Evolutionary conservation across 92 coral and sea anemone genomes (phyloP).

Genomic region (Pocillopora grandis): DNA sequence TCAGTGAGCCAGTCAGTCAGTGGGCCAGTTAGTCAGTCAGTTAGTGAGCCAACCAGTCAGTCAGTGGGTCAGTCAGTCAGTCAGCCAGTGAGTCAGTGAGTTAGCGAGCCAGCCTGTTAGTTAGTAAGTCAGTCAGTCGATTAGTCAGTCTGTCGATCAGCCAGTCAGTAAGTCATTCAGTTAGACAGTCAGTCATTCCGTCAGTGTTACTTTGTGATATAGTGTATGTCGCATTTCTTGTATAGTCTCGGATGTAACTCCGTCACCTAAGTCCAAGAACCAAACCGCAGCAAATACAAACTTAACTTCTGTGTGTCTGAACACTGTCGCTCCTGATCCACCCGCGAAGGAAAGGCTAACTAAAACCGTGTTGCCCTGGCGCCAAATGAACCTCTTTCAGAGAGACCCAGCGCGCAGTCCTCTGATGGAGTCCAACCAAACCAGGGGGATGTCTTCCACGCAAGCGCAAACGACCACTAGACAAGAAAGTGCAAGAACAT

Average conservation of each 20-base stretch:
- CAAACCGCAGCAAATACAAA: slow-evolving; percentile 14
- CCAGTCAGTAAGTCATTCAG: too few relatives aligned
- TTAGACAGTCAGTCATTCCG: too few relatives aligned
- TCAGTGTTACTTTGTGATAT: not conserved
- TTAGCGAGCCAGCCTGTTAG: too few relatives aligned
- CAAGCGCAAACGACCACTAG: slow-evolving; percentile 9
- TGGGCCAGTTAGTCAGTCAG: too few relatives aligned
- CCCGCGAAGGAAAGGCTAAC: slow-evolving; percentile 22
- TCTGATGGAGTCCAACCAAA: not conserved
- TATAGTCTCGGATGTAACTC: slow-evolving; percentile 5
- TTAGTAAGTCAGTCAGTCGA: too few relatives aligned
- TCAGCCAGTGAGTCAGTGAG: too few relatives aligned
- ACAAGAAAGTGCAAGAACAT: slow-evolving; percentile 12
- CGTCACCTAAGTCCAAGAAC: slow-evolving; percentile 16
- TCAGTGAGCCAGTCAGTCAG: too few relatives aligned
- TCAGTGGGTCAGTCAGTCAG: too few relatives aligned
- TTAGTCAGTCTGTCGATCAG: too few relatives aligned
- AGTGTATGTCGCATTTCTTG: not conserved
- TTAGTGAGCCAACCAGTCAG: too few relatives aligned
- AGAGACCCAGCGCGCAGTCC: slow-evolving; percentile 1
- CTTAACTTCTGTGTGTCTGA: slow-evolving; percentile 6
- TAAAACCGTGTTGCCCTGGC: slow-evolving; percentile 28
- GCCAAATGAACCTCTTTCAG: slow-evolving; percentile 20
- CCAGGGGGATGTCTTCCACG: not conserved
- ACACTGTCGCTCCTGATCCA: slow-evolving; percentile 20